Evolutionary conservation across 2,888 invertebrate genomes (phyloP).

Genomic region (Rugalucina vietnamica): DNA sequence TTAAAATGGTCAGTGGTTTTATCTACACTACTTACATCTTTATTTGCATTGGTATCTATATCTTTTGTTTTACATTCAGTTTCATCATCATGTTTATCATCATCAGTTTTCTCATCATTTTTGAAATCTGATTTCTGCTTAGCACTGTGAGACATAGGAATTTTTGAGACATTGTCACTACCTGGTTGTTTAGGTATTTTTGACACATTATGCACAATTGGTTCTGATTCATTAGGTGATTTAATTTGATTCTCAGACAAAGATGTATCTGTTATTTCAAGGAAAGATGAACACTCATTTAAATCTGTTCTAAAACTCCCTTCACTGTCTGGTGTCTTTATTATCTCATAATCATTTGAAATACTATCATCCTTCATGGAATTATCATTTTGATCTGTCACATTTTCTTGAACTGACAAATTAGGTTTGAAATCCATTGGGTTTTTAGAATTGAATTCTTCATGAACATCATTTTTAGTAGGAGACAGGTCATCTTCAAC

Average conservation of each 20-base stretch:
- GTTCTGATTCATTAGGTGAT: neutral
- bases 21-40: neutral
- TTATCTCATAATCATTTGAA: neutral
- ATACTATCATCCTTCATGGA: slow-evolving; percentile 4
- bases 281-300: neutral
- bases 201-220: neutral
- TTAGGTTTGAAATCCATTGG: neutral
- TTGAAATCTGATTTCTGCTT: slow-evolving; percentile 6
- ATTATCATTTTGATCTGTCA: neutral
- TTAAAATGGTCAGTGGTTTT: neutral
- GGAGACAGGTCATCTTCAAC: neutral
- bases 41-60: neutral
- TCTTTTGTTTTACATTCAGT: neutral
- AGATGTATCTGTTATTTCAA: neutral
- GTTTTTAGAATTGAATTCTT: neutral
- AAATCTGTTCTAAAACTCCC: slow-evolving; percentile 3
- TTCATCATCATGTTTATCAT: neutral
- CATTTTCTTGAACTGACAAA: neutral
- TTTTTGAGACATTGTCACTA: slow-evolving; percentile 20
- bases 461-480: neutral
- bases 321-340: slow-evolving; percentile 1
- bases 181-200: slow-evolving; percentile 14
- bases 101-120: neutral
- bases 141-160: slow-evolving; percentile 39
- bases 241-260: neutral